These are phyloP conservation scores for Rhynchonycteris naso DNA, from an alignment of 2,797 vertebrate genomes.

Conservation along the genomic window DNA sequence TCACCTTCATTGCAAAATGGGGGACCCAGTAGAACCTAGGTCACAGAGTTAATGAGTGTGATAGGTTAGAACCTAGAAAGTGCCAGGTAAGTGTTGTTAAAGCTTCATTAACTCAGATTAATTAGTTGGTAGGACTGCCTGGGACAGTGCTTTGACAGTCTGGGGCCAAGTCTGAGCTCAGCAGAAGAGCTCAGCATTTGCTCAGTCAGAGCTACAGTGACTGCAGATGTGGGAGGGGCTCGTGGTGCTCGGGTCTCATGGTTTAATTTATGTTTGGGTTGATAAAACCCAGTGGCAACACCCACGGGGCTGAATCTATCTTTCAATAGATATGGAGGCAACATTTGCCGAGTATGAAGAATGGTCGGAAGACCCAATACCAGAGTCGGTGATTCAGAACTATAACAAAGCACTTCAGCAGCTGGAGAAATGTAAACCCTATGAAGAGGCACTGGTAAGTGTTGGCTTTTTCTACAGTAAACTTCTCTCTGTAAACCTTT, in stretches of 20 bases:
- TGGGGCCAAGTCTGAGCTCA: not conserved
- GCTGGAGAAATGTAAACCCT: constrained; percentile 91
- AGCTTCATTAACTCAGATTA: not conserved
- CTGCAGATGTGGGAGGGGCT: not conserved
- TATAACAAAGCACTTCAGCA: constrained; percentile 93
- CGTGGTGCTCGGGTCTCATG: not conserved
- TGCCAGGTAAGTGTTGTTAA: not conserved
- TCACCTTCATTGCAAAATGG: not conserved
- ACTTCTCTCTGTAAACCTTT: fast-evolving
- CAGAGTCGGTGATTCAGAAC: constrained; percentile 86
- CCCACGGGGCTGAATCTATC: not conserved
- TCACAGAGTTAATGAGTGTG: not conserved
- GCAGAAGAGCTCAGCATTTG: not conserved
- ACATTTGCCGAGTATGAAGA: constrained; percentile 95
- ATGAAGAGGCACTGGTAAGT: constrained; percentile 94
- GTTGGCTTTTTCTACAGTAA: not conserved
- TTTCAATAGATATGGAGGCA: constrained; percentile 93
- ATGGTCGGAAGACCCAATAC: constrained; percentile 94
- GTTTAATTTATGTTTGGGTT: not conserved
- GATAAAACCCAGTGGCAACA: not conserved
- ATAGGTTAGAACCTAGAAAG: not conserved
- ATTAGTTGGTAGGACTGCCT: not conserved
- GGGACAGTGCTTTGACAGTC: not conserved
- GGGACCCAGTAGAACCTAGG: not conserved
- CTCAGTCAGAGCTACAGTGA: not conserved